Evolutionary conservation across 2,888 invertebrate genomes (phyloP), one percentile per base, ranked within the genome.

Genomic region (Callinectes sapidus): DNA sequence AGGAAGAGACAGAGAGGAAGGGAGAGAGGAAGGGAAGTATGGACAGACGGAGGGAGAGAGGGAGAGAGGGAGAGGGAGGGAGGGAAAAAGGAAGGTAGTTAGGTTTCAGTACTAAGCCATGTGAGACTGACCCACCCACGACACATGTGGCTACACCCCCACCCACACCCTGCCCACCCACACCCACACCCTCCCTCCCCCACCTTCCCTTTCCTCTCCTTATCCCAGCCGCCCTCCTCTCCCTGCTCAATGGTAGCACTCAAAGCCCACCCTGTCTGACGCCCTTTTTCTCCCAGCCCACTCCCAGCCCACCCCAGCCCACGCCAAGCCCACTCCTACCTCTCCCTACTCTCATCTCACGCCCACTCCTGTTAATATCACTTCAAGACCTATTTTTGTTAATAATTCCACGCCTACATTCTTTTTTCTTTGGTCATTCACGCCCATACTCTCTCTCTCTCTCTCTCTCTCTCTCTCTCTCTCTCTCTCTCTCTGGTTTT

Each of bases 131-230:
- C 92, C 92, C 92, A 89, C 92, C 89, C 71, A 89, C 85, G 66
- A 89, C 92, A 92, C 92, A 92, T 92, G 92, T 92, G 90, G 90
- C 90, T 89, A 88, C 16, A 18, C n/a, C n/a, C 61, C 61, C 48
- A 32, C 87, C 35, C 16, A 18, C 14, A 10, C 90, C 54, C 32
- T 35, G 55, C 86, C 55, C 86, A 16, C 35, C n/a, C 39, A 39
- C 32, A 35, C 87, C 86, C 18, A 14, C 39, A 14, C 42, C 42
- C 2, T 5, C 48, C 5, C 48, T 54, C 10, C 2, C n/a, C 54
- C 48, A 5, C 48, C 28, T 48, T 48, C 48, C 71, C 39, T 71
- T 23, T 89, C 61, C 16, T 61, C 61, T 61, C 39, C 81, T 42
- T n/a, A 71, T 42, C 89, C 42, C 89, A 39, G 23, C 90, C 18